These are phyloP conservation scores for Temnothorax nylanderi DNA, from an alignment of 1,140 invertebrate species.

Conservation along the genomic window DNA sequence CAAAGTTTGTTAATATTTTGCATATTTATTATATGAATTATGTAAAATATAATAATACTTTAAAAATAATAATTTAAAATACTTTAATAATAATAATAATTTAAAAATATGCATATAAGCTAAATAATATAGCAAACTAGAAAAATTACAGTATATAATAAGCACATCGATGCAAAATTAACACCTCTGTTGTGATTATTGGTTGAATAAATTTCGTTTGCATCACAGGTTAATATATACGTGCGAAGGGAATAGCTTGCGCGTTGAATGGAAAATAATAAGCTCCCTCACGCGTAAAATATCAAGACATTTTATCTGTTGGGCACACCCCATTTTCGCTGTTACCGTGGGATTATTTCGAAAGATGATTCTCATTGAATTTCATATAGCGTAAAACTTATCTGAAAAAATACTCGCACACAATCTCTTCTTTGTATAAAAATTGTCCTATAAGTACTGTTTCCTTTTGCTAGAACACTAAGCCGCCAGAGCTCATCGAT, in stretches of 20 bases:
- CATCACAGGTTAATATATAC: background rate
- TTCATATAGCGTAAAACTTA: slow-evolving; percentile 29
- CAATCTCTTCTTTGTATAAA: slow-evolving; percentile 9
- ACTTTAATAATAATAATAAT: background rate
- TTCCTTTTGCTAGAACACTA: slow-evolving; percentile 36
- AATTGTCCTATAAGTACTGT: slow-evolving; percentile 35
- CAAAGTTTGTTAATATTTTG: background rate
- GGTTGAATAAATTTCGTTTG: slow-evolving; percentile 9
- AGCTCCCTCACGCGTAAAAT: slow-evolving; percentile 50
- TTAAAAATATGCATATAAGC: background rate
- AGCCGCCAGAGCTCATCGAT: slow-evolving; percentile 50
- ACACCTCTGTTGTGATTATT: background rate
- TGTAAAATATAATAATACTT: background rate
- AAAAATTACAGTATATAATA: background rate
- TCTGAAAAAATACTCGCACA: slow-evolving; percentile 8
- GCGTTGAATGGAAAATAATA: slow-evolving; percentile 49
- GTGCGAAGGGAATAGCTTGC: slow-evolving; percentile 2
- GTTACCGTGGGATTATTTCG: slow-evolving; percentile 63
- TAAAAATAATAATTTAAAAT: too few relatives aligned
- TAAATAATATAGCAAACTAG: background rate
- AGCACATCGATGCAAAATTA: background rate
- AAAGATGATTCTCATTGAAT: slow-evolving; percentile 25
- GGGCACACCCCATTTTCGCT: slow-evolving; percentile 50
- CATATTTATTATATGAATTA: background rate
- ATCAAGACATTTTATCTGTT: slow-evolving; percentile 59